A percentile compares a stretch with the other conserved stretches of the same genome.
phyloP scores from a whole-genome alignment of 2,888 invertebrate genomes.

The Graphium colonna region DNA sequence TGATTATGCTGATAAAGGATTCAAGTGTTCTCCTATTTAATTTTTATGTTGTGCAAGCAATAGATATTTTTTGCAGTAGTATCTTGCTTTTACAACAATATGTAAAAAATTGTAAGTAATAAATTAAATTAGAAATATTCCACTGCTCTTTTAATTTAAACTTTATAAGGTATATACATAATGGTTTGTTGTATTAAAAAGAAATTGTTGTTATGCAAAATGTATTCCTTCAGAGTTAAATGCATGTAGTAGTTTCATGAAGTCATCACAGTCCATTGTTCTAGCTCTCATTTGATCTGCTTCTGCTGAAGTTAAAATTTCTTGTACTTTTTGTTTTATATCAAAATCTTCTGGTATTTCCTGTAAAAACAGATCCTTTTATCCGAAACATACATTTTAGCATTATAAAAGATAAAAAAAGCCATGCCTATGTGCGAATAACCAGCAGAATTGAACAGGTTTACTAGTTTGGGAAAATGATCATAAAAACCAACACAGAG shows the following conservation, averaged over 20 bases:
- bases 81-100: constrained; percentile 25
- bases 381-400: too few species aligned
- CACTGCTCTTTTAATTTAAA: neutral
- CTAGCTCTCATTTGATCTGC: constrained; percentile 91
- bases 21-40: constrained; percentile 81
- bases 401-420: too few species aligned
- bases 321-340: constrained; percentile 89
- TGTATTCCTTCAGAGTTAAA: constrained; percentile 97
- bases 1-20: constrained; percentile 87
- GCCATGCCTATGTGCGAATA: too few species aligned
- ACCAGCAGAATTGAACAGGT: too few species aligned
- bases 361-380: too few species aligned
- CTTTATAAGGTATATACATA: neutral
- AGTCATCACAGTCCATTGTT: constrained; percentile 98
- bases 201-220: constrained; percentile 81
- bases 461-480: too few species aligned
- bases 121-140: constrained; percentile 5
- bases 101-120: constrained; percentile 22
- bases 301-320: constrained; percentile 83
- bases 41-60: constrained; percentile 2
- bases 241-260: constrained; percentile 90
- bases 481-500: too few species aligned
- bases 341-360: constrained; percentile 87
- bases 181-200: neutral
- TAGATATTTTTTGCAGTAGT: constrained; percentile 3